Conservation (phyloP, 2,113 vertebrate species). For the Lontra canadensis region DNA sequence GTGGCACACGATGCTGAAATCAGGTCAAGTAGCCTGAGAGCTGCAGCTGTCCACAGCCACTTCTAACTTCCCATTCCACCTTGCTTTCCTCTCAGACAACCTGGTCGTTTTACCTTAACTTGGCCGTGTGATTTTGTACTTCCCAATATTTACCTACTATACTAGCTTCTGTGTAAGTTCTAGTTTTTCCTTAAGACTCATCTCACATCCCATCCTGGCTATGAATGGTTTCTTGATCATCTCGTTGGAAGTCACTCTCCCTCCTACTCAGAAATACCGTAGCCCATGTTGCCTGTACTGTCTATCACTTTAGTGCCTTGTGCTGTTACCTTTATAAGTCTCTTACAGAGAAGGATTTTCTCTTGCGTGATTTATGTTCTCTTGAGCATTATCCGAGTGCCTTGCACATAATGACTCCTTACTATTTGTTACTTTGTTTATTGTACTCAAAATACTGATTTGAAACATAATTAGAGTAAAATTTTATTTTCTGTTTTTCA, state of each 20-base stretch:
- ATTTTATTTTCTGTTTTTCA: slow-evolving; percentile 85
- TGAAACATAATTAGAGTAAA: slow-evolving; percentile 51
- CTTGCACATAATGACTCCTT: slow-evolving; percentile 6
- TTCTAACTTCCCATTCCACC: background rate
- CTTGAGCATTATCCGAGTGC: background rate
- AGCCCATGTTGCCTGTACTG: background rate
- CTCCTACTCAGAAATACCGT: background rate
- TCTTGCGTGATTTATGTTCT: slow-evolving; percentile 5
- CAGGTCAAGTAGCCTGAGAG: background rate
- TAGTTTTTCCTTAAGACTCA: background rate
- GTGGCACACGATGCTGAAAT: background rate
- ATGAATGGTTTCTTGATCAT: slow-evolving; percentile 5
- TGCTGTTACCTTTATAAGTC: background rate
- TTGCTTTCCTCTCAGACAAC: background rate
- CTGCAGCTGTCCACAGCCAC: background rate
- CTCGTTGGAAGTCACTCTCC: background rate
- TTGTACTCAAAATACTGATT: slow-evolving; percentile 49
- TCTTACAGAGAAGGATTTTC: slow-evolving; percentile 36
- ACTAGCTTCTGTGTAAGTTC: background rate
- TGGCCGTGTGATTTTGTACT: background rate
- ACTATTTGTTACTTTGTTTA: slow-evolving; percentile 47
- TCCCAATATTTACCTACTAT: background rate
- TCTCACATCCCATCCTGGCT: background rate
- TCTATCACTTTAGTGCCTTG: slow-evolving; percentile 14
- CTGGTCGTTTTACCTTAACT: background rate